phyloP scores from a whole-genome alignment of 2,888 invertebrate genomes.

The Eristalinus aeneus region DNA sequence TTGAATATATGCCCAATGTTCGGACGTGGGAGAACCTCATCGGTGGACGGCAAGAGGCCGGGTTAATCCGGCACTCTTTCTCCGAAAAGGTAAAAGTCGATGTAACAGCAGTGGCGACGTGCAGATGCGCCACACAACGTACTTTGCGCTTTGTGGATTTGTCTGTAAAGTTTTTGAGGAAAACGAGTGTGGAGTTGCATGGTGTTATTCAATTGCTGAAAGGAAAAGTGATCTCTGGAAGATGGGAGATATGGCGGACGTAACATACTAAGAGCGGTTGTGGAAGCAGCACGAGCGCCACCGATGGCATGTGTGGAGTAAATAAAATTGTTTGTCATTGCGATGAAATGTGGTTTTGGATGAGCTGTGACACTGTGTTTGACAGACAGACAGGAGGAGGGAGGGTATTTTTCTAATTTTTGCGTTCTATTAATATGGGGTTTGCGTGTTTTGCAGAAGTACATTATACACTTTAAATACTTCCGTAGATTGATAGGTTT shows the following conservation, averaged over 20 bases:
- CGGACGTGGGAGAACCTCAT: not conserved
- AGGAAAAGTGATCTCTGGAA: slow-evolving; percentile 56
- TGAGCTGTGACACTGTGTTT: not conserved
- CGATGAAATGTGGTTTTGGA: not conserved
- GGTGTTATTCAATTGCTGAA: slow-evolving; percentile 62
- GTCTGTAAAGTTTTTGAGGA: not conserved
- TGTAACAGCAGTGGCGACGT: slow-evolving; percentile 39
- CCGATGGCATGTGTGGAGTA: slow-evolving; percentile 5
- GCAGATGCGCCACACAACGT: slow-evolving; percentile 19
- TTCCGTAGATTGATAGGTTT: no score
- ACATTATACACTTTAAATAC: no score
- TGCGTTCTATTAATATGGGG: no score
- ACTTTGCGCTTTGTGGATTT: not conserved
- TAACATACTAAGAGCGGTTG: slow-evolving; percentile 43
- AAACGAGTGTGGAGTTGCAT: not conserved
- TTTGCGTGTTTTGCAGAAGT: no score
- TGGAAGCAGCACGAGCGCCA: not conserved
- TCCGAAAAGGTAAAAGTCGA: slow-evolving; percentile 46
- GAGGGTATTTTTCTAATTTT: no score
- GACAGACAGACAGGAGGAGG: not conserved
- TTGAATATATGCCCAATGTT: not conserved
- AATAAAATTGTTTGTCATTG: slow-evolving; percentile 8
- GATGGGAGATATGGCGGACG: slow-evolving; percentile 26
- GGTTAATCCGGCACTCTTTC: not conserved
- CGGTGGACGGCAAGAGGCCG: not conserved